Conservation (phyloP, 2,113 vertebrate genomes). For the Hassar affinis region DNA sequence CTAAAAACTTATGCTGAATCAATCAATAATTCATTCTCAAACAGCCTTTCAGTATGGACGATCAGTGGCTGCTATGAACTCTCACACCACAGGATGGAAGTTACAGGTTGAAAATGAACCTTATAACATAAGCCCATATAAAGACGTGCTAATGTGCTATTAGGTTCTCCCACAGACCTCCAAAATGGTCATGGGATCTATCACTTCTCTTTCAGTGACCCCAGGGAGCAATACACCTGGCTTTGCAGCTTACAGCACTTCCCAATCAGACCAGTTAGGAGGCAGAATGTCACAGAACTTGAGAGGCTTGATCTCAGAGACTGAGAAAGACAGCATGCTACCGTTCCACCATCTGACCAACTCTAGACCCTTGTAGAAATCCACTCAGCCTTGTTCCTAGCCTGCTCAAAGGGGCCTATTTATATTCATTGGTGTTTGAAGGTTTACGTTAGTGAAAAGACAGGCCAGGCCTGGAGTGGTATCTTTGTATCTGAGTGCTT, state of each 20-base stretch:
- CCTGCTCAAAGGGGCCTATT: conserved; percentile 67
- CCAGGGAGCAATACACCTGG: conserved; percentile 76
- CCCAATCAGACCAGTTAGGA: conserved; percentile 69
- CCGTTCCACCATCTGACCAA: conserved; percentile 52
- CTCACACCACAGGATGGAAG: conserved; percentile 4
- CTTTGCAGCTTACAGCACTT: conserved; percentile 77
- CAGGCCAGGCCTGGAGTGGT: conserved; percentile 70
- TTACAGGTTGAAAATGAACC: conserved; percentile 33
- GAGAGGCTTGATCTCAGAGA: conserved; percentile 70
- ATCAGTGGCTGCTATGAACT: neutral
- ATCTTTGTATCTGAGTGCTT: conserved; percentile 89
- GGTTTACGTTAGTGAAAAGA: conserved; percentile 72
- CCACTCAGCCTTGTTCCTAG: conserved; percentile 37
- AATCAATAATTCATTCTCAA: conserved; percentile 19
- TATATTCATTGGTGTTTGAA: conserved; percentile 73
- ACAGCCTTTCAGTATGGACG: neutral
- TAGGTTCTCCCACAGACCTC: conserved; percentile 53
- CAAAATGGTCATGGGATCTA: conserved; percentile 64
- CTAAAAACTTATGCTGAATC: neutral
- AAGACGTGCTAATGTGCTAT: conserved; percentile 44
- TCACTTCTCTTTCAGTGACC: conserved; percentile 70
- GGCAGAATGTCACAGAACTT: conserved; percentile 66
- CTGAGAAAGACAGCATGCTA: conserved; percentile 52
- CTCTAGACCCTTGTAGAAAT: conserved; percentile 48
- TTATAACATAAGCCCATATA: conserved; percentile 30